These are phyloP conservation scores for Engraulis encrasicolus DNA, from an alignment of 2,113 vertebrate species.

Conservation along the genomic window DNA sequence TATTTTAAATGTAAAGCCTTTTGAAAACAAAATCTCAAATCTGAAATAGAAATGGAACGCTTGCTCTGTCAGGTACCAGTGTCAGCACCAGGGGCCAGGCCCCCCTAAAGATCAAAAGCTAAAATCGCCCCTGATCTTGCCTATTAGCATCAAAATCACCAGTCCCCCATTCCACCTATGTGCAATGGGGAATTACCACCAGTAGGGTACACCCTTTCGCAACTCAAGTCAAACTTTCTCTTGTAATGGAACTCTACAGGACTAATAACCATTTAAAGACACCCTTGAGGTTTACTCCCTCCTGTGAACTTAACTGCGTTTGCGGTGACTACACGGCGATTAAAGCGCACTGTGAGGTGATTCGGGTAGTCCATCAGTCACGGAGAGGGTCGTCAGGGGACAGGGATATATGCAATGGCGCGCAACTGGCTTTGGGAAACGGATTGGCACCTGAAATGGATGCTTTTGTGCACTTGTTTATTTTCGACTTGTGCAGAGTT, in stretches of 20 bases:
- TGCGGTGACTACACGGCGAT: conserved; percentile 37
- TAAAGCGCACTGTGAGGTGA: not conserved
- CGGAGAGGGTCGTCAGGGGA: not conserved
- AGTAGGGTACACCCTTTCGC: conserved; percentile 61
- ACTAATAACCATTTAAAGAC: not conserved
- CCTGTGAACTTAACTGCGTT: conserved; percentile 45
- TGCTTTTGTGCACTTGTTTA: conserved; percentile 73
- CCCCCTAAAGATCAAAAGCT: too few relatives aligned
- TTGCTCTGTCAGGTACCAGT: too few relatives aligned
- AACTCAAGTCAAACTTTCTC: not conserved
- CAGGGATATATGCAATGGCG: conserved; percentile 30
- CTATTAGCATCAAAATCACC: too few relatives aligned
- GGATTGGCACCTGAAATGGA: conserved; percentile 77
- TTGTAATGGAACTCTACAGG: not conserved
- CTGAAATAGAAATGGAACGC: too few relatives aligned
- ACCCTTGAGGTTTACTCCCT: conserved; percentile 5
- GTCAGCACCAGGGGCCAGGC: too few relatives aligned
- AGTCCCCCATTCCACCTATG: too few relatives aligned
- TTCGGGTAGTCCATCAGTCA: not conserved
- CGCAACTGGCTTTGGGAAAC: conserved; percentile 52
- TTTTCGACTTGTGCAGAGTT: conserved; percentile 80
- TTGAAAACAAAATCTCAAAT: too few relatives aligned
- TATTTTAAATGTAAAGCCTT: too few relatives aligned
- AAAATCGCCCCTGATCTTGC: too few relatives aligned
- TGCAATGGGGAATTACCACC: conserved; percentile 30